phyloP scores from a whole-genome alignment of 2,113 vertebrate genomes.

The Tilapia sparmanii region DNA sequence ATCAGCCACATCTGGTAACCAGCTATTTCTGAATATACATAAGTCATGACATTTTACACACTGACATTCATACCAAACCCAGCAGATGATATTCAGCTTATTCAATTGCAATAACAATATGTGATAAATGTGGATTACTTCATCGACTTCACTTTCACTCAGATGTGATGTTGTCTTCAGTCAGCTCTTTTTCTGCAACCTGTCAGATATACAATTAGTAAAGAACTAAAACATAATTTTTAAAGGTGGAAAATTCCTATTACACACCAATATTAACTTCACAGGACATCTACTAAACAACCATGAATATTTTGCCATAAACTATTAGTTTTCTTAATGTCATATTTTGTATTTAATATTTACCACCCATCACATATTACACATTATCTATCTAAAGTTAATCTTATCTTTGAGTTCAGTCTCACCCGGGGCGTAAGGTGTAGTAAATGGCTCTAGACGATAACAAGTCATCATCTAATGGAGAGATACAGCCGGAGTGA shows the following conservation, averaged over 20 bases:
- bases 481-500: not conserved
- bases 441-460: not conserved
- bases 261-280: not conserved
- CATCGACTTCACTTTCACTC: too few relatives aligned
- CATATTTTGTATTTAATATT: not conserved
- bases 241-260: not conserved
- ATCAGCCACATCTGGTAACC: too few relatives aligned
- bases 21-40: not conserved
- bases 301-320: not conserved
- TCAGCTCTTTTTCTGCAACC: too few relatives aligned
- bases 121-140: too few relatives aligned
- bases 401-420: not conserved
- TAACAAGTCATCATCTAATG: accelerated
- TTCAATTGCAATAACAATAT: too few relatives aligned
- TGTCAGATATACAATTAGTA: too few relatives aligned
- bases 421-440: not conserved
- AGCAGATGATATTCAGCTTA: too few relatives aligned
- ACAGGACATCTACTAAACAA: not conserved
- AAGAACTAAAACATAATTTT: too few relatives aligned
- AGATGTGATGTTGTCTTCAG: too few relatives aligned
- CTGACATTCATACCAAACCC: too few relatives aligned
- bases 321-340: not conserved
- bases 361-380: too few relatives aligned
- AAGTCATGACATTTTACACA: too few relatives aligned
- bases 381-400: not conserved